phyloP scores from a whole-genome alignment of 2,113 vertebrate genomes.

The Rhinolophus sinicus region DNA sequence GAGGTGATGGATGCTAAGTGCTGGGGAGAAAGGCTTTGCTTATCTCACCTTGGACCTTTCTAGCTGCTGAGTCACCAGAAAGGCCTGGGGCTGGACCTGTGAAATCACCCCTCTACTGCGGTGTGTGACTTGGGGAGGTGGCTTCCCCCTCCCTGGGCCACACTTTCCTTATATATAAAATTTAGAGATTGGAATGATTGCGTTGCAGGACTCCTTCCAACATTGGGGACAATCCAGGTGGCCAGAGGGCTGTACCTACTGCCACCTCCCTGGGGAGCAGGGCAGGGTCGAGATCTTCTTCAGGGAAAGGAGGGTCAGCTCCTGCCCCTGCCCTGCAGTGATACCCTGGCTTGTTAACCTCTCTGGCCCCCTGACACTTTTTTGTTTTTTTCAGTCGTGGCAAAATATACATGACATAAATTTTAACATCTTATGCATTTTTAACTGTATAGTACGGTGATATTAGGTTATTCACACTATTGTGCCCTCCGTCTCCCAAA shows the following conservation, averaged over 20 bases:
- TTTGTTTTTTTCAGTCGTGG: neutral
- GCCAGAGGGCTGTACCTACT: neutral
- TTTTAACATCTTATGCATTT: neutral
- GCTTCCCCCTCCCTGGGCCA: rapidly evolving
- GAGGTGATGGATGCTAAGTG: neutral
- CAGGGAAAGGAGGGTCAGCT: neutral
- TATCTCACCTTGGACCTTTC: neutral
- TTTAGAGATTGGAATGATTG: neutral
- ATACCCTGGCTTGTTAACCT: neutral
- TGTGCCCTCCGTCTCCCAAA: neutral
- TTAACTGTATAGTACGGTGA: neutral
- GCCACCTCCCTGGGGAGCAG: neutral
- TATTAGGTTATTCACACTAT: neutral
- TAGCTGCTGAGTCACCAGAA: neutral
- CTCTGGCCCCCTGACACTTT: neutral
- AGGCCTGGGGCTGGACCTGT: neutral
- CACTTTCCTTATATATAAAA: neutral
- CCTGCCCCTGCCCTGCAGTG: neutral
- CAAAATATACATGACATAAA: neutral
- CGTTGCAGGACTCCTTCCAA: neutral
- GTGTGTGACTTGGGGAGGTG: neutral
- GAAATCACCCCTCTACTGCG: neutral
- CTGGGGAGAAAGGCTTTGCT: neutral
- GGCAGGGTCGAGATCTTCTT: neutral
- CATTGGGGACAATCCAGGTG: neutral